Conservation (phyloP, 2,113 vertebrate species). For the Ondatra zibethicus region DNA sequence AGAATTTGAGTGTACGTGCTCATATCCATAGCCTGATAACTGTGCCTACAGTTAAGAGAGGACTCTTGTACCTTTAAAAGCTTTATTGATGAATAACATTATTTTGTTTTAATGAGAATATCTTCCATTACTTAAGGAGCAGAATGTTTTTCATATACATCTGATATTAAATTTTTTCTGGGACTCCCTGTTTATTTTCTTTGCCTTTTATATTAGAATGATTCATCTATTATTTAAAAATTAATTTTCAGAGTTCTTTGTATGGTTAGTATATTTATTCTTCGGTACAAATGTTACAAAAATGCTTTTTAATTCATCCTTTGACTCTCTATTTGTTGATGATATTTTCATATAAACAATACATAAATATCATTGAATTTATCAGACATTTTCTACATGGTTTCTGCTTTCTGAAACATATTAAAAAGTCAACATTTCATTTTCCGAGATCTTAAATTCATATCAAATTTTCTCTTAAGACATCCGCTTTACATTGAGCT, state of each 20-base stretch:
- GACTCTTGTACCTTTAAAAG: not conserved
- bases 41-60: not conserved
- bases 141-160: constrained; percentile 65
- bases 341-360: constrained; percentile 45
- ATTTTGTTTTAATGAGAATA: constrained; percentile 73
- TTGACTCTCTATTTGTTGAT: constrained; percentile 56
- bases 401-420: constrained; percentile 52
- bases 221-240: constrained; percentile 74
- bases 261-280: constrained; percentile 36
- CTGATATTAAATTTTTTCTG: constrained; percentile 65
- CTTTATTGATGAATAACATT: constrained; percentile 66
- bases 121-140: constrained; percentile 49
- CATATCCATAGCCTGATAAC: not conserved
- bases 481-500: constrained; percentile 42
- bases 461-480: constrained; percentile 45
- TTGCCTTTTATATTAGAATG: constrained; percentile 68
- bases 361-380: constrained; percentile 51
- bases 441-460: constrained; percentile 7
- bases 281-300: constrained; percentile 54
- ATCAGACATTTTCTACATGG: constrained; percentile 56
- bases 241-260: constrained; percentile 69
- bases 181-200: constrained; percentile 56
- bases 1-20: not conserved
- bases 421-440: constrained; percentile 33
- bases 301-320: constrained; percentile 59